Evolutionary conservation across 2,797 vertebrate genomes (phyloP).

Genomic region (Myiothlypis coronata): DNA sequence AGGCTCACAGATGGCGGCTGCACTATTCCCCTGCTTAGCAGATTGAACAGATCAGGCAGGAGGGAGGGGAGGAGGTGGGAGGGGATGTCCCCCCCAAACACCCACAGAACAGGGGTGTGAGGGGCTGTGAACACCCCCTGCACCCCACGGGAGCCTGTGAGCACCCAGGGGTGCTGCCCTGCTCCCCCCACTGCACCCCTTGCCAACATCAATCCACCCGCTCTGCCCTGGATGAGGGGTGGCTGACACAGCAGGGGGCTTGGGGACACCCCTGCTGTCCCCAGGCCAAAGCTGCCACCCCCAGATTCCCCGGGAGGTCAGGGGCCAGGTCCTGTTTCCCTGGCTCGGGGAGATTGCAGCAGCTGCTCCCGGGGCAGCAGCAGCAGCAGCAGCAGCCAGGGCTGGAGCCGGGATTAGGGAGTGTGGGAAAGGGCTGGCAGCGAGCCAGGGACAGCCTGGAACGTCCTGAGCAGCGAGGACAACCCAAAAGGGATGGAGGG

Average conservation of each 20-base stretch:
- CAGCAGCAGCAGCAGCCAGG: slow-evolving; percentile 27
- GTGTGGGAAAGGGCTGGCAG: slow-evolving; percentile 46
- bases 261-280: background rate
- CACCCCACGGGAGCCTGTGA: rapidly evolving
- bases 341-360: slow-evolving; percentile 4
- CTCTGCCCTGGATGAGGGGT: background rate
- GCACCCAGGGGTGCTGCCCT: background rate
- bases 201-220: background rate
- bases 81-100: background rate
- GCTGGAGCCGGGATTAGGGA: slow-evolving; percentile 28
- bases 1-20: slow-evolving; percentile 52
- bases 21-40: slow-evolving; percentile 25
- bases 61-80: background rate
- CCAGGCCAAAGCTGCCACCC: background rate
- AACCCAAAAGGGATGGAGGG: background rate
- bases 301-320: background rate
- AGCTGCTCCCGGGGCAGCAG: slow-evolving; percentile 55
- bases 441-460: background rate
- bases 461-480: background rate
- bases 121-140: background rate
- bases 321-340: slow-evolving; percentile 6
- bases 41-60: slow-evolving; percentile 30
- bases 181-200: background rate
- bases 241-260: background rate
- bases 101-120: background rate